phyloP scores from a whole-genome alignment of 1,140 invertebrate species.

The Drosophila miranda region DNA sequence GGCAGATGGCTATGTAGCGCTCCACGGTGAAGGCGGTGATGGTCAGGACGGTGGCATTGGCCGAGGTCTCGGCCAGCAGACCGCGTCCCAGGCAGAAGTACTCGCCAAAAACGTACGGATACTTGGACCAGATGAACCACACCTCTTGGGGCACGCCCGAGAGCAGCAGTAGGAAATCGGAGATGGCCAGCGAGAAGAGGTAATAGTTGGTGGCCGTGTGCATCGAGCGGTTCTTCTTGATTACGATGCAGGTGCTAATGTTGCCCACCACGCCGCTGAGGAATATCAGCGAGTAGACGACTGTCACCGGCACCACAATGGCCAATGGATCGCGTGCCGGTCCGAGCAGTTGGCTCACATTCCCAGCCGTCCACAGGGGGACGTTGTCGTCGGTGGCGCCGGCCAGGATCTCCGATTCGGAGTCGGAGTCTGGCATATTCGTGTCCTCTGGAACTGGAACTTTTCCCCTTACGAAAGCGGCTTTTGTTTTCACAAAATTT shows the following conservation, averaged over 20 bases:
- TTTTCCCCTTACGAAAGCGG: conserved; percentile 27
- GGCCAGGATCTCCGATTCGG: conserved; percentile 2
- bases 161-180: conserved; percentile 93
- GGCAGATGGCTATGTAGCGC: conserved; percentile 96
- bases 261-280: conserved; percentile 94
- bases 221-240: conserved; percentile 95
- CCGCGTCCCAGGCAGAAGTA: conserved; percentile 93
- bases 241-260: conserved; percentile 95
- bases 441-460: conserved; percentile 18
- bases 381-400: background rate
- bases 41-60: conserved; percentile 96
- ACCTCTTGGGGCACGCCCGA: conserved; percentile 93
- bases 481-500: conserved; percentile 70
- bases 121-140: conserved; percentile 92
- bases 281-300: conserved; percentile 93
- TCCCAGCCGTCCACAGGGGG: conserved; percentile 21
- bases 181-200: conserved; percentile 95
- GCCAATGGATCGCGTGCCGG: conserved; percentile 85
- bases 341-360: conserved; percentile 41
- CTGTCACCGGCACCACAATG: conserved; percentile 89
- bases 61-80: conserved; percentile 93
- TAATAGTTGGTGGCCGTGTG: conserved; percentile 97
- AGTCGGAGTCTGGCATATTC: background rate
- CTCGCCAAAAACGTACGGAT: conserved; percentile 94
- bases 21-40: conserved; percentile 97